A percentile compares a stretch with the other conserved stretches of the same genome.
These are phyloP conservation scores for Hydrozoanthus gracilis DNA, from an alignment of 92 coral and sea anemone species.

Conservation along the genomic window DNA sequence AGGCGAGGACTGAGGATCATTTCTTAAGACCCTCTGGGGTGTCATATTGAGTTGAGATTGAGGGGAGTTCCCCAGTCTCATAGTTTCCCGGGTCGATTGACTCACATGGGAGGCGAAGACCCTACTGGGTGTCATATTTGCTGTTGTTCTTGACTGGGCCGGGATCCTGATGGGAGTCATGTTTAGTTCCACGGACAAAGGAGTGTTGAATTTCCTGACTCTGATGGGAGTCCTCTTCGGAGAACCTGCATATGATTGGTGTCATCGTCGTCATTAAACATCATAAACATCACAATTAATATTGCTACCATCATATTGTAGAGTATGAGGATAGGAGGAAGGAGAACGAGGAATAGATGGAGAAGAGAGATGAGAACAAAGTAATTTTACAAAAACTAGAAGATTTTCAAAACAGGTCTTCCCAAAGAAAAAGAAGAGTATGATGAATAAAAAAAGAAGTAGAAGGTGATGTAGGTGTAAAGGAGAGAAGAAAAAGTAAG, in stretches of 20 bases:
- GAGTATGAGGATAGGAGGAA: no score
- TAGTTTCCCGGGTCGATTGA: not conserved
- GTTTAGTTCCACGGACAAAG: constrained; percentile 24
- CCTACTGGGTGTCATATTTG: constrained; percentile 20
- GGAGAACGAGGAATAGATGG: no score
- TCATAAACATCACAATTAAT: no score
- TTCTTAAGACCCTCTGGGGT: constrained; percentile 22
- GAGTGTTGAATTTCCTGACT: constrained; percentile 67
- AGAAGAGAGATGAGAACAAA: no score
- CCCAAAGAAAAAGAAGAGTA: no score
- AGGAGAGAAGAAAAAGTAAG: no score
- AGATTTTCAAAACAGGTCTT: no score
- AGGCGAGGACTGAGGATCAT: not conserved
- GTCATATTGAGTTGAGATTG: not conserved
- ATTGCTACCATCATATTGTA: no score
- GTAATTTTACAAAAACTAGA: no score
- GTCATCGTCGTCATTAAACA: no score
- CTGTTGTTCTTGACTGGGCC: not conserved
- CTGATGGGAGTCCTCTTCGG: constrained; percentile 62
- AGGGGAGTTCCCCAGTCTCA: not conserved
- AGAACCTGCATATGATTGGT: constrained; percentile 34
- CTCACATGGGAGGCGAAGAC: not conserved
- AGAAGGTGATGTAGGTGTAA: no score
- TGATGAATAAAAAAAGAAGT: no score
- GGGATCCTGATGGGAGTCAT: constrained; percentile 46